These are phyloP conservation scores for Manis pentadactyla DNA, from an alignment of 2,797 vertebrate genomes.

Conservation along the genomic window DNA sequence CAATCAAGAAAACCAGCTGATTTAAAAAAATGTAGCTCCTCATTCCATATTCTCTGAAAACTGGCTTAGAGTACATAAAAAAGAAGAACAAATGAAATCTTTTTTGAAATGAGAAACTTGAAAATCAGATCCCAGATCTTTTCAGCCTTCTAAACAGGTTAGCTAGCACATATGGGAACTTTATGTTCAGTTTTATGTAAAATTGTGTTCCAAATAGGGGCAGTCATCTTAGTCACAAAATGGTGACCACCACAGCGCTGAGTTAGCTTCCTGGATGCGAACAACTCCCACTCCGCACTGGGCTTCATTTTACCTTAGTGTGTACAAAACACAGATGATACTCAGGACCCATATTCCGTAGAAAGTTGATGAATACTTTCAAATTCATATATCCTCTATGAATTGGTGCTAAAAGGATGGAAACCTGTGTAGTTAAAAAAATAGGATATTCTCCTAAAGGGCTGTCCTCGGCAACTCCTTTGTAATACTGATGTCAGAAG, in stretches of 20 bases:
- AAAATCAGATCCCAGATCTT: neutral
- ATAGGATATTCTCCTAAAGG: neutral
- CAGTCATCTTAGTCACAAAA: neutral
- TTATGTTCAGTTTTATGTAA: neutral
- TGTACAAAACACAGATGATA: neutral
- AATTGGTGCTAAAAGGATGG: slow-evolving; percentile 40
- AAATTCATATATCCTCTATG: slow-evolving; percentile 44
- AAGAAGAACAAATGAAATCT: neutral
- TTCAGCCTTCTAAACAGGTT: neutral
- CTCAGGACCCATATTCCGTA: neutral
- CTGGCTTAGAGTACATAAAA: neutral
- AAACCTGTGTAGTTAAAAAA: neutral
- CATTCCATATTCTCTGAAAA: neutral
- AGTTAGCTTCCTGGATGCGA: neutral
- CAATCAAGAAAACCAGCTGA: neutral
- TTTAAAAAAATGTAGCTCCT: neutral
- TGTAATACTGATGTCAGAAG: neutral
- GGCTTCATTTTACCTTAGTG: neutral
- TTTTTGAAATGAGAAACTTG: neutral
- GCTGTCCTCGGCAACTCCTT: slow-evolving; percentile 7
- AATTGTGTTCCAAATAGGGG: neutral
- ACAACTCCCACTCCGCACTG: neutral
- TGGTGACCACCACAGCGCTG: neutral
- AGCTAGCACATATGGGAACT: neutral
- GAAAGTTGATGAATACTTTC: slow-evolving; percentile 38